Conservation (phyloP, 1,140 invertebrate genomes). For the Bombus cullumanus region DNA sequence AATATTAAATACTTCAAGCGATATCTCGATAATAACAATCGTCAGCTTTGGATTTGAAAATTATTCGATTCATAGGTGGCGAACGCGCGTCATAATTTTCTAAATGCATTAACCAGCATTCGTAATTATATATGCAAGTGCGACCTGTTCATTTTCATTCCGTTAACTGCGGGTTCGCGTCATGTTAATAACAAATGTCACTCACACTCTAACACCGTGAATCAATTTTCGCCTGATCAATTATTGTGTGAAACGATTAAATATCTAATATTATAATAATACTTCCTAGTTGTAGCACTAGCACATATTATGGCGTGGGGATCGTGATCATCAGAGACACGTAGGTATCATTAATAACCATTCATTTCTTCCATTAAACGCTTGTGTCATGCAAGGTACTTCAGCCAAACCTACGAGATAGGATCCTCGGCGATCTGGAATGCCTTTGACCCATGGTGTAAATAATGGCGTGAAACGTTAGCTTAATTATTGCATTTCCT, state of each 20-base stretch:
- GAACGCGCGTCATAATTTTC: constrained; percentile 41
- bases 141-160: constrained; percentile 35
- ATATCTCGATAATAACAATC: constrained; percentile 19
- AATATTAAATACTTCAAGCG: not conserved
- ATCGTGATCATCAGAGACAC: not conserved
- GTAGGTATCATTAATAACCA: not conserved
- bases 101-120: constrained; percentile 40
- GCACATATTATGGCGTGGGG: too few relatives aligned
- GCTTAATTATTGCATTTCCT: not conserved
- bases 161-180: constrained; percentile 14
- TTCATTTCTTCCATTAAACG: not conserved
- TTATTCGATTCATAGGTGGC: not conserved
- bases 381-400: not conserved
- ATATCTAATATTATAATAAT: not conserved
- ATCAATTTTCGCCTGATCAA: constrained; percentile 47
- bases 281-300: too few relatives aligned
- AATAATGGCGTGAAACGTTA: not conserved
- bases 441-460: not conserved
- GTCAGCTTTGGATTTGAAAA: not conserved
- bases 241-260: constrained; percentile 6
- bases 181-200: constrained; percentile 24
- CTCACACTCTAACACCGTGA: constrained; percentile 12
- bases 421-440: not conserved
- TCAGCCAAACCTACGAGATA: not conserved
- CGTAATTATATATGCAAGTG: constrained; percentile 19